phyloP scores from a whole-genome alignment of 2,888 invertebrate species.

The Zaprionus obscuricornis region DNA sequence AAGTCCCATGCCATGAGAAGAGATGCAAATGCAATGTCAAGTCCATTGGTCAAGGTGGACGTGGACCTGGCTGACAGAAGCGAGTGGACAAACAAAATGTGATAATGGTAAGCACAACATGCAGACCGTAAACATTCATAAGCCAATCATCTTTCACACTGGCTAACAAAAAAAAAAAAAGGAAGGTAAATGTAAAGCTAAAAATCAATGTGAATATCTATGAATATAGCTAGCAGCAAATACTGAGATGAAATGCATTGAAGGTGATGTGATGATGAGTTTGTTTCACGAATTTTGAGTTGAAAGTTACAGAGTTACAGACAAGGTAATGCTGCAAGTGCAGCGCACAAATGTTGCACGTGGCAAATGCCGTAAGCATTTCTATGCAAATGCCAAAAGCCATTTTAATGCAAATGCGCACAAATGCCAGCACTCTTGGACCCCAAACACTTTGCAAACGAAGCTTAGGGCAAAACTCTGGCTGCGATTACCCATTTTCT shows the following conservation, averaged over 20 bases:
- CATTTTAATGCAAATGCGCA: constrained; percentile 71
- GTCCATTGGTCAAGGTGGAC: constrained; percentile 47
- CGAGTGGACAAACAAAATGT: constrained; percentile 36
- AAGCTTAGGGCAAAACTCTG: too few relatives aligned
- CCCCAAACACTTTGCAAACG: neutral
- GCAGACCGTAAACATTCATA: constrained; percentile 16
- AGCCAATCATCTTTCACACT: constrained; percentile 7
- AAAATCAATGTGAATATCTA: constrained; percentile 34
- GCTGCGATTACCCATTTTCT: too few relatives aligned
- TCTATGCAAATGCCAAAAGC: constrained; percentile 65
- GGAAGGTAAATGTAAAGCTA: constrained; percentile 19
- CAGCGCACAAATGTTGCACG: constrained; percentile 40
- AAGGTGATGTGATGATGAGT: constrained; percentile 1
- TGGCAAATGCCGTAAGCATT: constrained; percentile 54
- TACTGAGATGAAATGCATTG: constrained; percentile 11
- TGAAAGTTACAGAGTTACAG: constrained; percentile 36
- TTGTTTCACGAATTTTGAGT: constrained; percentile 9
- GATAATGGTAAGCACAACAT: constrained; percentile 27
- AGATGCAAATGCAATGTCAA: constrained; percentile 46
- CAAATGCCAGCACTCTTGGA: constrained; percentile 56
- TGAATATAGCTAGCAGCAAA: constrained; percentile 14
- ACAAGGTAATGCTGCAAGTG: constrained; percentile 32
- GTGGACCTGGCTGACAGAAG: constrained; percentile 3
- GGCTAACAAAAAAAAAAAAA: too few relatives aligned
- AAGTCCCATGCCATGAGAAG: constrained; percentile 13